These are phyloP conservation scores for Zapornia atra DNA, from an alignment of 2,113 vertebrate genomes.

Conservation along the genomic window DNA sequence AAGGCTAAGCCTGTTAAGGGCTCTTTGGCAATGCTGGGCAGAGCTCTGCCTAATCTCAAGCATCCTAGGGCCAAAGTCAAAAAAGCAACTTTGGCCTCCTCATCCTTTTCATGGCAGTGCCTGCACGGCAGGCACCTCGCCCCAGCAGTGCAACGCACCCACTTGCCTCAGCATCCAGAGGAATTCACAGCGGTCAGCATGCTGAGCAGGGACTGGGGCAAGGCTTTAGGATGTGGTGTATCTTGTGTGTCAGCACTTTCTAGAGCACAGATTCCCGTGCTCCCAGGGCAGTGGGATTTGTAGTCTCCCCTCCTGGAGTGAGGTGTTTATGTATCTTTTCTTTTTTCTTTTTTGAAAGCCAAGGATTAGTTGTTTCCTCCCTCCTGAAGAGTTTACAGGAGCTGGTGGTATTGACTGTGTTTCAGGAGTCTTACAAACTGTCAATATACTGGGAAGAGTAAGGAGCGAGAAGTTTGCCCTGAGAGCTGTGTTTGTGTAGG, in stretches of 20 bases:
- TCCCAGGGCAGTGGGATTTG: neutral
- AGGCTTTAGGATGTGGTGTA: neutral
- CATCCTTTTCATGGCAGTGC: neutral
- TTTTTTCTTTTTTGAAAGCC: neutral
- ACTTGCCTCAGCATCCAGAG: neutral
- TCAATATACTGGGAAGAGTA: neutral
- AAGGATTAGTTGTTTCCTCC: neutral
- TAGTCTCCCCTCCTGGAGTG: neutral
- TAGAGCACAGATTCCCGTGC: neutral
- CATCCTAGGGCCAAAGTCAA: neutral
- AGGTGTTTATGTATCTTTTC: neutral
- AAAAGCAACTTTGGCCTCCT: neutral
- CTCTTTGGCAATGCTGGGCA: neutral
- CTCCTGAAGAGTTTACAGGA: neutral
- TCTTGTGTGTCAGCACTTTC: neutral
- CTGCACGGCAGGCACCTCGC: neutral
- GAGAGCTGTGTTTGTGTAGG: neutral
- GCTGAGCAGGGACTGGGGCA: neutral
- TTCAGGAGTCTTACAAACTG: neutral
- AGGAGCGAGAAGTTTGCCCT: neutral
- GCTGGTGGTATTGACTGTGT: neutral
- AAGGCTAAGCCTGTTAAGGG: neutral
- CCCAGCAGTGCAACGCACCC: rapidly evolving
- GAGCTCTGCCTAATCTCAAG: constrained; percentile 17
- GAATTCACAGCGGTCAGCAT: neutral